Conservation (phyloP, 2,113 vertebrate species). For the Psittacus erithacus region DNA sequence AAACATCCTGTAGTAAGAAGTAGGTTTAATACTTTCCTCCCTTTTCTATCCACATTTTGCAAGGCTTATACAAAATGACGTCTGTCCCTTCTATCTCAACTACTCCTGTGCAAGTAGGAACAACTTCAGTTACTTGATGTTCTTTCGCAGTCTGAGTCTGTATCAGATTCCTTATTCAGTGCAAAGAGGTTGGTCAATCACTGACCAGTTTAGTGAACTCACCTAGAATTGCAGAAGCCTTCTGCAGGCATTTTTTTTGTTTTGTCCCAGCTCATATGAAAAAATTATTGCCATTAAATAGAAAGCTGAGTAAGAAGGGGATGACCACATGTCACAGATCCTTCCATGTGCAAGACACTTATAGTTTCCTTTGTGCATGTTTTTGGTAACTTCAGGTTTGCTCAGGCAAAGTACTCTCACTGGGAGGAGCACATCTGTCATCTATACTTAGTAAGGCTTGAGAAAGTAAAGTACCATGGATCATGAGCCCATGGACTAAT, state of each 20-base stretch:
- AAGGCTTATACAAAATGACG: not conserved
- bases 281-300: not conserved
- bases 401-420: not conserved
- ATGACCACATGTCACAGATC: not conserved
- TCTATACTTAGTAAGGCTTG: not conserved
- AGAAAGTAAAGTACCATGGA: not conserved
- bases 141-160: not conserved
- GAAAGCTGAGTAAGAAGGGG: not conserved
- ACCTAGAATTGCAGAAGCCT: not conserved
- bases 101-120: not conserved
- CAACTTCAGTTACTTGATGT: not conserved
- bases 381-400: not conserved
- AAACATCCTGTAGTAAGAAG: not conserved
- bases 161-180: not conserved
- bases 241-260: not conserved
- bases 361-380: not conserved
- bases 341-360: not conserved
- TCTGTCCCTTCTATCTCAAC: not conserved
- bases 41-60: not conserved
- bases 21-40: not conserved
- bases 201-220: not conserved
- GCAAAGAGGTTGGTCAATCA: not conserved
- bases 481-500: not conserved
- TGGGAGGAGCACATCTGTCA: not conserved
- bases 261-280: not conserved